Conservation (phyloP, 2,113 vertebrate genomes). For the Antennarius striatus region DNA sequence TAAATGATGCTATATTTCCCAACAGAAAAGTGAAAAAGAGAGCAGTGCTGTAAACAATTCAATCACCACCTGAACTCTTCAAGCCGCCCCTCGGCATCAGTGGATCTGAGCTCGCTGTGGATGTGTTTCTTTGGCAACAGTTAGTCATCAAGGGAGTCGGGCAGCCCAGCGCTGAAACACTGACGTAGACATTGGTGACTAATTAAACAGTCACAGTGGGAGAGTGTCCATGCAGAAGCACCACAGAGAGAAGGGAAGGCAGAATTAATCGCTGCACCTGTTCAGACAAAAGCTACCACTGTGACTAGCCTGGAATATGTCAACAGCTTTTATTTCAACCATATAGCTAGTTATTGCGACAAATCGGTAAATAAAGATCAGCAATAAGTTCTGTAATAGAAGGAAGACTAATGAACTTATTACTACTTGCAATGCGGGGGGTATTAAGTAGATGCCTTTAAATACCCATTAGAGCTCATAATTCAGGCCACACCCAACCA, state of each 20-base stretch:
- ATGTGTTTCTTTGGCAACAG: conserved; percentile 69
- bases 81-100: conserved; percentile 59
- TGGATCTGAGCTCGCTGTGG: conserved; percentile 42
- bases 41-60: conserved; percentile 70
- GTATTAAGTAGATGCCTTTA: not conserved
- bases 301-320: conserved; percentile 61
- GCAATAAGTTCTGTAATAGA: conserved; percentile 33
- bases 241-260: conserved; percentile 42
- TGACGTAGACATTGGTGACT: conserved; percentile 67
- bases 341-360: conserved; percentile 51
- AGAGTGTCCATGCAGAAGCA: conserved; percentile 55
- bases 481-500: no score
- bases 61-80: conserved; percentile 67
- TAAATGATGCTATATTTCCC: conserved; percentile 63
- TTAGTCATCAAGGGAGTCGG: conserved; percentile 64
- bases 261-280: conserved; percentile 71
- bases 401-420: conserved; percentile 40
- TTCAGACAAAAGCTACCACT: conserved; percentile 68
- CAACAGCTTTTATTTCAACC: conserved; percentile 70
- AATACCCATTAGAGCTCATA: not conserved
- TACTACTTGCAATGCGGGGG: not conserved
- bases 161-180: conserved; percentile 47
- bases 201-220: conserved; percentile 77
- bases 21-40: conserved; percentile 56
- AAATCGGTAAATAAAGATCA: conserved; percentile 53